phyloP scores from a whole-genome alignment of 2,888 invertebrate species.

The Neoscelio sp. region DNA sequence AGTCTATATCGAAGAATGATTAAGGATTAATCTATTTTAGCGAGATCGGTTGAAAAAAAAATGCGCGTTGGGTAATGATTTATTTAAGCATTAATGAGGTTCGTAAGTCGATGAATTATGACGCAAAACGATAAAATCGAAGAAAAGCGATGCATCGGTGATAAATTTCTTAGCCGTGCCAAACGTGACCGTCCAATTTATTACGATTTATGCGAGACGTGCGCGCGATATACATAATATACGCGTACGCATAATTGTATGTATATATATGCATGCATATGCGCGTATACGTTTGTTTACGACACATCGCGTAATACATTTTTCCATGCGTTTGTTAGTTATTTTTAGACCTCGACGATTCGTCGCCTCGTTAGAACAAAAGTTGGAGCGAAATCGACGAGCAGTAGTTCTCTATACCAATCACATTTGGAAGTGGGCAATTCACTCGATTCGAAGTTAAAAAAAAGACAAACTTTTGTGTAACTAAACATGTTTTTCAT shows the following conservation, averaged over 20 bases:
- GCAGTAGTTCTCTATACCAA: too few species aligned
- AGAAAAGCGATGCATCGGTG: constrained; percentile 28
- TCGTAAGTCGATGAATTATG: constrained; percentile 62
- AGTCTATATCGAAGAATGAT: too few species aligned
- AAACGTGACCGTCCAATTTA: constrained; percentile 74
- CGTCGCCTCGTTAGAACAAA: background rate
- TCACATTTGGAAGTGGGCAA: too few species aligned
- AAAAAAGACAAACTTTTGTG: too few species aligned
- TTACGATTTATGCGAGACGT: constrained; percentile 73
- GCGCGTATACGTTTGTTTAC: constrained; percentile 60
- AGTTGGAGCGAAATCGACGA: too few species aligned
- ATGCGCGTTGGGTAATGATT: background rate
- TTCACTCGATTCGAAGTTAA: too few species aligned
- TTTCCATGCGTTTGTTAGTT: constrained; percentile 70
- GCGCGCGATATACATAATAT: constrained; percentile 57
- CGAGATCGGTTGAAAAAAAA: too few species aligned
- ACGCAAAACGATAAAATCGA: constrained; percentile 54
- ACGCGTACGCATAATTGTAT: constrained; percentile 58
- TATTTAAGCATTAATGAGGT: background rate
- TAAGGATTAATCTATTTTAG: too few species aligned
- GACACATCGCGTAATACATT: constrained; percentile 72
- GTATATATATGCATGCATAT: constrained; percentile 39
- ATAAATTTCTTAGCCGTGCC: constrained; percentile 35
- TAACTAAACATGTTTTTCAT: too few species aligned
- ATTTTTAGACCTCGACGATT: constrained; percentile 75